These are phyloP conservation scores for Drosophila dives DNA, from an alignment of 2,888 invertebrate species.

Conservation along the genomic window DNA sequence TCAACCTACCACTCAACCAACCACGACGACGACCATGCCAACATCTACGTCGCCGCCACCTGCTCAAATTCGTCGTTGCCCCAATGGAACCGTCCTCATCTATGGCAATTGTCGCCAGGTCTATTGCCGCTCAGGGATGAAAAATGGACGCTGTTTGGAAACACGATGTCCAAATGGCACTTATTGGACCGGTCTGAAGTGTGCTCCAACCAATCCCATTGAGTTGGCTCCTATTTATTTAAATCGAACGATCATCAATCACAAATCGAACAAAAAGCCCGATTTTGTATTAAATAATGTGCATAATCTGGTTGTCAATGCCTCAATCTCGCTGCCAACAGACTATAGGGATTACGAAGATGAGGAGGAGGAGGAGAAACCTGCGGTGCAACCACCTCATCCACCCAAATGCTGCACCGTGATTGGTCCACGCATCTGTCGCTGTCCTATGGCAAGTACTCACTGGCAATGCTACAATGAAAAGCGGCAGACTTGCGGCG, in stretches of 20 bases:
- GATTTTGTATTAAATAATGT: slow-evolving; percentile 61
- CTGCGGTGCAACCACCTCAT: neutral
- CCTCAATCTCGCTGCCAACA: slow-evolving; percentile 41
- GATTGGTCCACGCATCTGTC: slow-evolving; percentile 73
- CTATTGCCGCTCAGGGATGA: slow-evolving; percentile 62
- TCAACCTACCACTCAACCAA: neutral
- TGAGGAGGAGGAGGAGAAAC: slow-evolving; percentile 12
- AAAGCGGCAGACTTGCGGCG: slow-evolving; percentile 69
- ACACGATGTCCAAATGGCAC: slow-evolving; percentile 70
- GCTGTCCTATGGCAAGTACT: slow-evolving; percentile 14
- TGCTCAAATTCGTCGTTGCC: slow-evolving; percentile 50
- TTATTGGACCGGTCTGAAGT: slow-evolving; percentile 68
- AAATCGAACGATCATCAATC: slow-evolving; percentile 42
- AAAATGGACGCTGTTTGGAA: slow-evolving; percentile 58
- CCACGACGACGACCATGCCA: slow-evolving; percentile 14
- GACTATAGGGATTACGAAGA: slow-evolving; percentile 25
- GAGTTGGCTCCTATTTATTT: slow-evolving; percentile 50
- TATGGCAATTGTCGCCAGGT: slow-evolving; percentile 66
- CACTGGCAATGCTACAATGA: slow-evolving; percentile 74
- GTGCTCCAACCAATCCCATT: slow-evolving; percentile 51
- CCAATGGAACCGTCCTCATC: slow-evolving; percentile 61
- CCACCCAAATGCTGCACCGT: slow-evolving; percentile 70
- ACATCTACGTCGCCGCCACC: slow-evolving; percentile 33
- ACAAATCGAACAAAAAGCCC: slow-evolving; percentile 35
- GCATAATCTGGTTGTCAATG: slow-evolving; percentile 66